These are phyloP conservation scores for Venusia cambrica DNA, from an alignment of 2,888 invertebrate species.

Conservation along the genomic window DNA sequence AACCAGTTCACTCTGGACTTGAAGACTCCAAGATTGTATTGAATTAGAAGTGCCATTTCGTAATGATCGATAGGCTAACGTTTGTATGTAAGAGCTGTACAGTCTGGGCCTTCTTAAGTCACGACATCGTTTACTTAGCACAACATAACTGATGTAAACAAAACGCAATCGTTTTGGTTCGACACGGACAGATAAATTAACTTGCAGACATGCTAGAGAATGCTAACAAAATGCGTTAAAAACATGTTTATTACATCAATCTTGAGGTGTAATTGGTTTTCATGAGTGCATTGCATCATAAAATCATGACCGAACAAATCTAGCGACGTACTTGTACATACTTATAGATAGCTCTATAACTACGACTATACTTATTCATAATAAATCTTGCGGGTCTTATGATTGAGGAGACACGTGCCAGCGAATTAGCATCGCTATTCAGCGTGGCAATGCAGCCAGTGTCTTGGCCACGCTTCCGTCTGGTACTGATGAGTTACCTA, in stretches of 20 bases:
- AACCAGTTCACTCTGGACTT: too few relatives aligned
- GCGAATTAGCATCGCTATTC: too few relatives aligned
- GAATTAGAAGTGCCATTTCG: too few relatives aligned
- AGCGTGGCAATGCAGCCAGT: too few relatives aligned
- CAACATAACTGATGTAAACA: slow-evolving; percentile 17
- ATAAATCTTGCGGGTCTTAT: too few relatives aligned
- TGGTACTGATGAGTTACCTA: too few relatives aligned
- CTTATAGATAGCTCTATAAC: slow-evolving; percentile 1
- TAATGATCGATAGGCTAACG: too few relatives aligned
- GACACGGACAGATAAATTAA: slow-evolving; percentile 7
- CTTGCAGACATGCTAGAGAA: slow-evolving; percentile 3
- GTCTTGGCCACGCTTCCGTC: too few relatives aligned
- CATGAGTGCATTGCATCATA: slow-evolving; percentile 23
- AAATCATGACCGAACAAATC: slow-evolving; percentile 10
- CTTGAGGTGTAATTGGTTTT: slow-evolving; percentile 24
- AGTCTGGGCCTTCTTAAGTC: too few relatives aligned
- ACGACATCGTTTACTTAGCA: slow-evolving; percentile 26
- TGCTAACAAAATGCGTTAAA: slow-evolving; percentile 9
- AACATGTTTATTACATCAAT: slow-evolving; percentile 26
- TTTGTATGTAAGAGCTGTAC: too few relatives aligned
- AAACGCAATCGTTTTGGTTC: slow-evolving; percentile 6
- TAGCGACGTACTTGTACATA: slow-evolving; percentile 7
- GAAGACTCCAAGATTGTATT: too few relatives aligned
- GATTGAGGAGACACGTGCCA: too few relatives aligned
- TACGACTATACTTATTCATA: slow-evolving; percentile 6